Evolutionary conservation across 1,140 invertebrate species (phyloP).

Genomic region (Armadillidium nasatum): DNA sequence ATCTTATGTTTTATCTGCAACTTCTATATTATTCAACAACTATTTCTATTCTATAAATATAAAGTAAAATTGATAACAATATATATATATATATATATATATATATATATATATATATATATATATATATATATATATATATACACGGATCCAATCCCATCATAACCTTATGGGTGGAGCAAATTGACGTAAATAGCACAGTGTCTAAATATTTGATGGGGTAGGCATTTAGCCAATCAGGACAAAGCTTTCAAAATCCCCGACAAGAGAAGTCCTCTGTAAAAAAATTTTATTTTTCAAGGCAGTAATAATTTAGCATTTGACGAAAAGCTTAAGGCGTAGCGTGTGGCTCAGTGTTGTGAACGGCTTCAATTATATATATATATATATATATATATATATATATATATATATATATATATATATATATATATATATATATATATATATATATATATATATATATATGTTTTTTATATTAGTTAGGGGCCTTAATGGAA

Average conservation of each 20-base stretch:
- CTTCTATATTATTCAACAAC: no score
- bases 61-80: no score
- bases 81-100: not conserved
- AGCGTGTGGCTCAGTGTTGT: no score
- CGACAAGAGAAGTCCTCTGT: not conserved
- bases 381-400: no score
- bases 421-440: no score
- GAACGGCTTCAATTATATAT: no score
- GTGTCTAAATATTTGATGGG: conserved; percentile 8
- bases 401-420: no score
- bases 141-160: not conserved
- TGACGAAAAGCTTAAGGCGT: not conserved
- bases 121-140: conserved; percentile 15
- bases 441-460: no score
- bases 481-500: no score
- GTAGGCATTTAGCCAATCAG: not conserved
- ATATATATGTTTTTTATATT: no score
- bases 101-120: conserved; percentile 18
- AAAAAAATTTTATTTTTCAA: not conserved
- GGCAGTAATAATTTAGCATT: not conserved
- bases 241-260: not conserved
- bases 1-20: no score
- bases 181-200: not conserved
- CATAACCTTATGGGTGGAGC: not conserved
- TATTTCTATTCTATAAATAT: no score